Evolutionary conservation across 2,888 invertebrate species (phyloP).

Genomic region (Lasioglossum villosulum): DNA sequence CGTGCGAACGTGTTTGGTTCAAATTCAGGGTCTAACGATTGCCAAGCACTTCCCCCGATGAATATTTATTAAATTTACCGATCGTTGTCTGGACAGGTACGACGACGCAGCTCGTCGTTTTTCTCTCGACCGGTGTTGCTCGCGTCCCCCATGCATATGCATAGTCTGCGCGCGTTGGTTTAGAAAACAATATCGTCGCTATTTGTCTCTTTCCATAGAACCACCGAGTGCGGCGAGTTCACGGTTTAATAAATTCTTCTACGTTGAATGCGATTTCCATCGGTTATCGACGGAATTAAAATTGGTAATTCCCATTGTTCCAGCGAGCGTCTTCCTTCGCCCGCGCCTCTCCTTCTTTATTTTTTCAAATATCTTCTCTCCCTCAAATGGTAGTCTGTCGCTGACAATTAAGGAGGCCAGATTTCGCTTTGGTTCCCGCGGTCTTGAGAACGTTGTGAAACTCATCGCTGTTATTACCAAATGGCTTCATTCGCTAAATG

Average conservation of each 20-base stretch:
- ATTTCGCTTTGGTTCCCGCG: not conserved
- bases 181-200: slow-evolving; percentile 53
- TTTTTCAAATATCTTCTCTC: not conserved
- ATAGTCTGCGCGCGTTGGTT: slow-evolving; percentile 33
- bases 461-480: not conserved
- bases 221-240: slow-evolving; percentile 25
- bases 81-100: slow-evolving; percentile 38
- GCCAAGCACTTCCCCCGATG: slow-evolving; percentile 55
- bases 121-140: not conserved
- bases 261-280: slow-evolving; percentile 55
- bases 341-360: not conserved
- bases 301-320: slow-evolving; percentile 59
- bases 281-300: slow-evolving; percentile 49
- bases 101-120: slow-evolving; percentile 9
- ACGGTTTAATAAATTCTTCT: slow-evolving; percentile 52
- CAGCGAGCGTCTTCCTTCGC: not conserved
- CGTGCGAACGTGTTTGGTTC: slow-evolving; percentile 32
- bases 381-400: too few relatives aligned
- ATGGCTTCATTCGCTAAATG: not conserved
- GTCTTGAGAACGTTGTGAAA: not conserved
- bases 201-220: slow-evolving; percentile 47
- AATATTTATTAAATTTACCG: slow-evolving; percentile 58
- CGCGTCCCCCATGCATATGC: slow-evolving; percentile 47
- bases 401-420: slow-evolving; percentile 4
- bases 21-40: slow-evolving; percentile 58